A percentile compares a stretch with the other conserved stretches of the same genome.
Conservation (phyloP, 2,888 invertebrate genomes). For the Galerucella nymphaeae region DNA sequence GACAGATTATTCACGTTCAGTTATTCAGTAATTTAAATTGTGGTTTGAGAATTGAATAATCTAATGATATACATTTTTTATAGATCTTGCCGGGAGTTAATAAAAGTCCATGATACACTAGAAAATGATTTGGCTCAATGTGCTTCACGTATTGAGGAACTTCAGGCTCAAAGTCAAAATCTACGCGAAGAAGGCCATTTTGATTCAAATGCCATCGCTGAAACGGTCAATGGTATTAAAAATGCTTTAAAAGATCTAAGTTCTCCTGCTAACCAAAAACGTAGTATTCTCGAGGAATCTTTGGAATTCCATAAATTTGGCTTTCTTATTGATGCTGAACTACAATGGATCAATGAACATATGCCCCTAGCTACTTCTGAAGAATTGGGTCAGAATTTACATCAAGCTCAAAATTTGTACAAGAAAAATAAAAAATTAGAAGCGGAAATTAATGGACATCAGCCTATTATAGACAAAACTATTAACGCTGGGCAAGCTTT, state of each 20-base stretch:
- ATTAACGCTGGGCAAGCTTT: slow-evolving; percentile 82
- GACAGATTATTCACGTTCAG: too few relatives aligned
- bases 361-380: slow-evolving; percentile 82
- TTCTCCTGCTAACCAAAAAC: slow-evolving; percentile 77
- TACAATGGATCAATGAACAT: slow-evolving; percentile 96
- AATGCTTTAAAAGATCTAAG: slow-evolving; percentile 77
- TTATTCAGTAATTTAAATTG: too few relatives aligned
- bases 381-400: slow-evolving; percentile 83
- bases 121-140: slow-evolving; percentile 90
- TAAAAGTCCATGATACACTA: slow-evolving; percentile 88
- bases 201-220: slow-evolving; percentile 87
- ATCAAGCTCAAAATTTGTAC: slow-evolving; percentile 90
- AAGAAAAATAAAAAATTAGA: slow-evolving; percentile 96
- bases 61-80: not conserved
- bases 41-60: too few relatives aligned
- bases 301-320: slow-evolving; percentile 90
- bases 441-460: slow-evolving; percentile 88
- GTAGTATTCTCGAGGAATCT: slow-evolving; percentile 85
- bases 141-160: slow-evolving; percentile 81
- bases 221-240: slow-evolving; percentile 80
- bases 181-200: slow-evolving; percentile 96
- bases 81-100: slow-evolving; percentile 82
- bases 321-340: slow-evolving; percentile 91
- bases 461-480: slow-evolving; percentile 85
- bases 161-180: slow-evolving; percentile 85